These are phyloP conservation scores for Leptestheria dahalacensis DNA, from an alignment of 1,140 invertebrate genomes.

Conservation along the genomic window DNA sequence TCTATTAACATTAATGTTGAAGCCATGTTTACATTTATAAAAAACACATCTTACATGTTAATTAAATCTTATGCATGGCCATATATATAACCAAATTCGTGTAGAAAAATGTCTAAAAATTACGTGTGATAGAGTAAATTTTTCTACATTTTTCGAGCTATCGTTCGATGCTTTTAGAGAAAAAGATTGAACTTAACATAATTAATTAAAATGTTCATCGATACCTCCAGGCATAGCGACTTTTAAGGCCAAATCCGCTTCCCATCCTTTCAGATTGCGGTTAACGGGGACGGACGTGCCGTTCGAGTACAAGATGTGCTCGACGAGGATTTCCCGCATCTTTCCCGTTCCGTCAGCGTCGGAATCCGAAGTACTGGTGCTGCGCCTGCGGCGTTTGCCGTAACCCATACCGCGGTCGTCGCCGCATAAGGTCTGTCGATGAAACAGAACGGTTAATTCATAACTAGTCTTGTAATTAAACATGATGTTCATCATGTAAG, in stretches of 20 bases:
- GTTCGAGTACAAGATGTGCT: slow-evolving; percentile 10
- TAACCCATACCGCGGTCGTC: slow-evolving; percentile 15
- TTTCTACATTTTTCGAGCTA: too few relatives aligned
- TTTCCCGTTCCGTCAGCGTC: neutral
- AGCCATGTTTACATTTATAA: too few relatives aligned
- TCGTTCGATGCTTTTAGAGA: too few relatives aligned
- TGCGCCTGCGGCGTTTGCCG: slow-evolving; percentile 2
- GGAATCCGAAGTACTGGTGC: neutral
- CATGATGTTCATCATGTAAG: too few relatives aligned
- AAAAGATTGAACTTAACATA: neutral
- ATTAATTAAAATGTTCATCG: neutral
- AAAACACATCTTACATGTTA: too few relatives aligned
- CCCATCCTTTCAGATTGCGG: slow-evolving; percentile 13
- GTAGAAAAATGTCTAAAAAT: too few relatives aligned
- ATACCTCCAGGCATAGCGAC: slow-evolving; percentile 13
- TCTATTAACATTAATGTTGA: neutral
- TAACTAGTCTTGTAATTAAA: too few relatives aligned
- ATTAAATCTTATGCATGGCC: too few relatives aligned
- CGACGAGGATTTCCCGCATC: slow-evolving; percentile 10
- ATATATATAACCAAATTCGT: too few relatives aligned
- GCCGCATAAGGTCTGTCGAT: slow-evolving; percentile 13
- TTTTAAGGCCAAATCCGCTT: slow-evolving; percentile 14
- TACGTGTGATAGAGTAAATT: too few relatives aligned
- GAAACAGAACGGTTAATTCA: too few relatives aligned
- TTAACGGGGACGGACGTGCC: slow-evolving; percentile 2